A percentile compares a stretch with the other conserved stretches of the same genome.
phyloP scores from a whole-genome alignment of 2,113 vertebrate genomes.

The Zosterops borbonicus region DNA sequence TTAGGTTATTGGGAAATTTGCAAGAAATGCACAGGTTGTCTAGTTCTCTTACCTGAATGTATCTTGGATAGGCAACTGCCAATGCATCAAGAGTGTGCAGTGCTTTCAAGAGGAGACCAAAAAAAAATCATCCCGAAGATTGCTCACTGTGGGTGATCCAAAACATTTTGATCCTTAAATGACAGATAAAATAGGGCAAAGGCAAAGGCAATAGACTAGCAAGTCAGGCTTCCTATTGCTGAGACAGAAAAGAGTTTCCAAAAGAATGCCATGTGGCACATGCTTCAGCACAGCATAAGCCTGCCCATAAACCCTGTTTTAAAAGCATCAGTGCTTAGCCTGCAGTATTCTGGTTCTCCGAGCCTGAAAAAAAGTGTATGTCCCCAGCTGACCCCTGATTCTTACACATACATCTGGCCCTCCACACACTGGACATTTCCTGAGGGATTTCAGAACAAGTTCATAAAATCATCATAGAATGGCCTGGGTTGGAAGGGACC shows the following conservation, averaged over 20 bases:
- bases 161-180: background rate
- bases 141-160: background rate
- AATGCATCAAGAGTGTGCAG: background rate
- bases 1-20: background rate
- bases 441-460: background rate
- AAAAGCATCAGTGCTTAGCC: background rate
- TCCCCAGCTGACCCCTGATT: background rate
- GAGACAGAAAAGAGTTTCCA: background rate
- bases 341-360: fast-evolving
- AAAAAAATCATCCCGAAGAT: background rate
- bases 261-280: background rate
- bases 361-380: background rate
- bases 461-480: background rate
- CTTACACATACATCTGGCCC: background rate
- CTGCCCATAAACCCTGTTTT: background rate
- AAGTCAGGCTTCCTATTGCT: background rate
- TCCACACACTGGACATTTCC: background rate
- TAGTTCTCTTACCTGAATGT: background rate
- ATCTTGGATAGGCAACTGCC: background rate
- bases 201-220: background rate
- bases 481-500: background rate
- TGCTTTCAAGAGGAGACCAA: background rate
- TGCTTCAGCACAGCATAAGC: background rate
- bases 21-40: background rate
- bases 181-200: background rate